Base-by-base conservation (phyloP, 2,888 invertebrate species). In the Lepidocyrtoides sp. region DNA sequence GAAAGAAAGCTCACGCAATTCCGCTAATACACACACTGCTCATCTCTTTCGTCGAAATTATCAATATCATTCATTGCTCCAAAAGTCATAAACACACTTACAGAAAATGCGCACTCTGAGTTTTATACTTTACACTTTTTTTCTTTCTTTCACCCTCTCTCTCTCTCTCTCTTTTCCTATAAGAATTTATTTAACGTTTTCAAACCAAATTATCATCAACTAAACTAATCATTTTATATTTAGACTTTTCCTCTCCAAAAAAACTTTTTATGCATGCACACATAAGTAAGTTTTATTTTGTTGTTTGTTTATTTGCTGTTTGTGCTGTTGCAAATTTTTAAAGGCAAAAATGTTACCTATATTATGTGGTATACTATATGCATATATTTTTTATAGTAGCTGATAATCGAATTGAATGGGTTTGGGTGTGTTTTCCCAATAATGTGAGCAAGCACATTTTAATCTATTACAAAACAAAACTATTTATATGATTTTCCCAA, bases 401-500 rank as follows among this genome's bases (percentile, higher is more conserved):
- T 4, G 14, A 63, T 20, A 41, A 60, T 32, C 23, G 63, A 32
- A 81, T 32, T 63, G 63, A 63, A 82, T 82, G 82, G 51, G 63
- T 20, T 17, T 60, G 60, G 23, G 26, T 60, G 10, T 29, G 10
- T 60, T 23, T 60, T 23, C 26, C 26, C 60, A 26, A 60, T 60
- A 60, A 60, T 60, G 26, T 26, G 60, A 60, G 26, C 23, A 60
- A 60, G 60, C 26, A 60, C 5, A 29, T 29, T 66, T 66, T 66
- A 69, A 84, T 84, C 84, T 72, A 69, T 84, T 66, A 32, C 14
- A 72, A 69, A 69, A 48, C 41, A 48, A 69, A 23, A 69, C 51
- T 51, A 69, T 69, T 69, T 84, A 54, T 84, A 36, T 54, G 54
- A 72, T 82, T 84, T 69, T 72, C 54, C 20, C n/a, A 69, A 84